phyloP scores from a whole-genome alignment of 2,797 vertebrate genomes.

The Harpagifer antarcticus region DNA sequence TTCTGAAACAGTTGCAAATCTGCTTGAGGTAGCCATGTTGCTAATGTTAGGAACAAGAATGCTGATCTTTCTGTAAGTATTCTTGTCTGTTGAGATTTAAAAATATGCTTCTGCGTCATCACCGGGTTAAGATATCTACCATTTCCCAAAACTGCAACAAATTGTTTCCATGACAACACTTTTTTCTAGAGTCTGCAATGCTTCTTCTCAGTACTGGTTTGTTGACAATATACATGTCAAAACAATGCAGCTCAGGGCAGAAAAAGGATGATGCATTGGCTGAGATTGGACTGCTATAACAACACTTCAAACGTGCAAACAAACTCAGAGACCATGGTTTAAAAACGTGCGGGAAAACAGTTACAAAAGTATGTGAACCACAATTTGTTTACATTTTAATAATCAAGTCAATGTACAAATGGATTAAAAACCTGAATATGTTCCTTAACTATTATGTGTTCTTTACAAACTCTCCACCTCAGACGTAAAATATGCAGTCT shows the following conservation, averaged over 20 bases:
- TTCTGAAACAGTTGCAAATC: no score
- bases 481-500: background rate
- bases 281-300: background rate
- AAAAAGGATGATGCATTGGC: background rate
- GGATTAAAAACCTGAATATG: background rate
- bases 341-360: background rate
- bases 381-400: background rate
- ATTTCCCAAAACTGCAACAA: constrained; percentile 10
- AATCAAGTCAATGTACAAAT: background rate
- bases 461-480: background rate
- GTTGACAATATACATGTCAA: constrained; percentile 8
- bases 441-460: background rate
- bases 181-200: background rate
- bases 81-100: no score
- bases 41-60: no score
- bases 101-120: background rate
- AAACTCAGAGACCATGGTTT: background rate
- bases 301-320: background rate
- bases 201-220: constrained; percentile 2
- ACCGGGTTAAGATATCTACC: background rate
- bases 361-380: background rate
- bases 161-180: constrained; percentile 51
- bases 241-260: background rate
- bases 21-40: no score
- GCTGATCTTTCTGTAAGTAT: no score